phyloP scores from a whole-genome alignment of 2,888 invertebrate genomes.

The Cabera pusaria region DNA sequence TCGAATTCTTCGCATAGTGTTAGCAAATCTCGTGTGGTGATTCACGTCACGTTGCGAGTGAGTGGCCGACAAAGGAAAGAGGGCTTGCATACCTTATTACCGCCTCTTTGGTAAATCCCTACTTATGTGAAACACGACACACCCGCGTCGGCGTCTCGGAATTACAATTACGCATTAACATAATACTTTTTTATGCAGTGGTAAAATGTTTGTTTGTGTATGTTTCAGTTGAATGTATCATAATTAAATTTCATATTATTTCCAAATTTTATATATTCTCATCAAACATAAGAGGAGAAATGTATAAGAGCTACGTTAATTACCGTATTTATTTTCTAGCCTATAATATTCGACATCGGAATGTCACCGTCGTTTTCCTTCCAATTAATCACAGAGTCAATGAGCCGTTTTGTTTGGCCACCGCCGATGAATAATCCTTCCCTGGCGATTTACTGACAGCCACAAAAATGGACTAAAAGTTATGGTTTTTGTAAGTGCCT shows the following conservation, averaged over 20 bases:
- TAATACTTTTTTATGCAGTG: slow-evolving; percentile 40
- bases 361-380: slow-evolving; percentile 70
- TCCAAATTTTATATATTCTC: no score
- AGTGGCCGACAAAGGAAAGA: slow-evolving; percentile 82
- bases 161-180: slow-evolving; percentile 65
- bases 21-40: slow-evolving; percentile 67
- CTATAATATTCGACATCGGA: slow-evolving; percentile 59
- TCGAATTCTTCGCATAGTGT: slow-evolving; percentile 62
- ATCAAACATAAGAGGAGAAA: no score
- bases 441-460: slow-evolving; percentile 59
- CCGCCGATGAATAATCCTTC: slow-evolving; percentile 75
- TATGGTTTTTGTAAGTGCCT: slow-evolving; percentile 41
- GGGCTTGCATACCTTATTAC: slow-evolving; percentile 82
- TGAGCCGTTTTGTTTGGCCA: slow-evolving; percentile 80
- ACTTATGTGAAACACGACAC: slow-evolving; percentile 77
- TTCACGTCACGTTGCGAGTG: slow-evolving; percentile 77
- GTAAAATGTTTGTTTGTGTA: no score
- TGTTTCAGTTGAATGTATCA: no score
- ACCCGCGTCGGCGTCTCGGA: slow-evolving; percentile 61
- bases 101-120: slow-evolving; percentile 79
- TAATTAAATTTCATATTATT: slow-evolving; percentile 5
- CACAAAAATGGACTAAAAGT: slow-evolving; percentile 46
- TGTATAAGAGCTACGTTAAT: slow-evolving; percentile 22
- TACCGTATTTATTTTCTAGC: slow-evolving; percentile 44
- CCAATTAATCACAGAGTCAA: slow-evolving; percentile 81